These are phyloP conservation scores for Phrynocephalus forsythii DNA, from an alignment of 2,797 vertebrate species.

Conservation along the genomic window DNA sequence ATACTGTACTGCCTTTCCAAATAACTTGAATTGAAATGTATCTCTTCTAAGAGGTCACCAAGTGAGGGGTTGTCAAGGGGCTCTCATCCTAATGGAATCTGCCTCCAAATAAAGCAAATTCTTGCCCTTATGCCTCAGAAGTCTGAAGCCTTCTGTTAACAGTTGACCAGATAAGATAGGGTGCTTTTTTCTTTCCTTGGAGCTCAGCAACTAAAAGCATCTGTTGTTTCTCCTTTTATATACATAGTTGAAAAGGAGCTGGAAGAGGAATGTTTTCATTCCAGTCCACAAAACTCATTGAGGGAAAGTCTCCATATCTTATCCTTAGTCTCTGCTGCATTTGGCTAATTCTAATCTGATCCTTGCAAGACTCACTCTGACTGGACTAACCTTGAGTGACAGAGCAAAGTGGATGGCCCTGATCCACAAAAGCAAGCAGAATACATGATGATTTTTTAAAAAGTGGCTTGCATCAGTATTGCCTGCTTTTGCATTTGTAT, in stretches of 20 bases:
- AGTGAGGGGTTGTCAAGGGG: conserved; percentile 2
- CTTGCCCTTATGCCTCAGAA: conserved; percentile 37
- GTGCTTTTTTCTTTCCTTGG: not conserved
- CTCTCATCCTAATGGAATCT: conserved; percentile 26
- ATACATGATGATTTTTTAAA: too few relatives aligned
- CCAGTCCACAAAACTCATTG: not conserved
- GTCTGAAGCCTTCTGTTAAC: conserved; percentile 37
- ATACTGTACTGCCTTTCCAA: not conserved
- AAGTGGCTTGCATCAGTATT: not conserved
- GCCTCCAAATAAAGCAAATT: conserved; percentile 34
- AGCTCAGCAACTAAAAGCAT: conserved; percentile 5
- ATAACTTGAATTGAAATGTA: conserved; percentile 9
- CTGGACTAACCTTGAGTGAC: not conserved
- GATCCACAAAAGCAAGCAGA: too few relatives aligned
- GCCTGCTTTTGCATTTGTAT: too few relatives aligned
- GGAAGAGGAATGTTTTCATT: conserved; percentile 12
- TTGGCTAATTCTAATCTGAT: not conserved
- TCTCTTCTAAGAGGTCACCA: conserved; percentile 9
- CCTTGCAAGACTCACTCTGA: not conserved
- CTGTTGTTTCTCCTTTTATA: not conserved
- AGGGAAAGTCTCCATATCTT: not conserved
- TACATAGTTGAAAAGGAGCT: not conserved
- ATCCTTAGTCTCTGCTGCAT: not conserved
- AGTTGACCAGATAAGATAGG: conserved; percentile 30
- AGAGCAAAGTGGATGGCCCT: too few relatives aligned